phyloP scores from a whole-genome alignment of 2,797 vertebrate genomes.

The Hypotaenidia philippensis region DNA sequence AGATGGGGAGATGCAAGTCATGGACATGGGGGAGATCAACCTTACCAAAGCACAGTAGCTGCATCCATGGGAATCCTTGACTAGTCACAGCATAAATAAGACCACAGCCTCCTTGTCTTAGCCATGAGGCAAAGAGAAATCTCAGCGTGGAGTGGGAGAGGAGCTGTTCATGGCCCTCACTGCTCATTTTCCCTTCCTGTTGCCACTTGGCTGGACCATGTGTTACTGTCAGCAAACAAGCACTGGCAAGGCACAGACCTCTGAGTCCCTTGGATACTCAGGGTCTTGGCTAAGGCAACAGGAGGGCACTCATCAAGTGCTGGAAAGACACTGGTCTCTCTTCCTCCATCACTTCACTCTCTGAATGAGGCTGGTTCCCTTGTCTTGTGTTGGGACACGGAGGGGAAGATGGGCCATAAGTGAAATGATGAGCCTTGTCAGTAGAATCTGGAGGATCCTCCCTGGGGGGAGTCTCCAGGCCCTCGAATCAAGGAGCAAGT shows the following conservation, averaged over 20 bases:
- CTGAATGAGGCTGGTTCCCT: background rate
- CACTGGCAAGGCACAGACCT: background rate
- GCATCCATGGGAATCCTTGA: background rate
- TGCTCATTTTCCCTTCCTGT: background rate
- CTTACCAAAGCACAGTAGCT: background rate
- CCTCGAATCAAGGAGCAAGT: background rate
- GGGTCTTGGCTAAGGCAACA: background rate
- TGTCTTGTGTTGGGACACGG: background rate
- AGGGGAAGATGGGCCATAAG: background rate
- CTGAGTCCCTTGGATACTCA: background rate
- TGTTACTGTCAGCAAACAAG: background rate
- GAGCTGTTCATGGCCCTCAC: background rate
- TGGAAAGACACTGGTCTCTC: background rate
- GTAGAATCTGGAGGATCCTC: background rate
- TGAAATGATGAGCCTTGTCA: background rate
- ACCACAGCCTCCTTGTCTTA: background rate
- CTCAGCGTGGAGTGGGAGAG: background rate
- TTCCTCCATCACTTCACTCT: background rate
- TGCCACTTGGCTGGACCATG: background rate
- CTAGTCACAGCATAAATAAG: background rate
- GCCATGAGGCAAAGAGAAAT: background rate
- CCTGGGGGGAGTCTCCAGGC: background rate
- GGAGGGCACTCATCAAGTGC: background rate
- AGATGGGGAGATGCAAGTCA: background rate
- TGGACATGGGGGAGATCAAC: background rate